Conservation (phyloP, 2,113 vertebrate species). For the Hemibagrus wyckioides region DNA sequence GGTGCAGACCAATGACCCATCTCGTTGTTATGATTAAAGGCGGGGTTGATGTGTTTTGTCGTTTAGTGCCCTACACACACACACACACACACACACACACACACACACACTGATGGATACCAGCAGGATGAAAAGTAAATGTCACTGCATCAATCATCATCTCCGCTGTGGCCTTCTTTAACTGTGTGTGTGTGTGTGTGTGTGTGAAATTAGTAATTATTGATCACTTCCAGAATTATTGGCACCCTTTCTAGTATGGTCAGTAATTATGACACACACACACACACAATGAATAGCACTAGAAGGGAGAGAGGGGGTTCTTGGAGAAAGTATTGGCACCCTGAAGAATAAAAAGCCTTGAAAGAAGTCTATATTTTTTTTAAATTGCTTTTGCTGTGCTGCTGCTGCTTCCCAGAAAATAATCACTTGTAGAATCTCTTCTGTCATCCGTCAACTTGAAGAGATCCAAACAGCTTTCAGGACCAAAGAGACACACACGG, state of each 20-base stretch:
- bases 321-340: neutral
- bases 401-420: neutral
- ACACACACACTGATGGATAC: constrained; percentile 41
- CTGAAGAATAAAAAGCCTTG: neutral
- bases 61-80: neutral
- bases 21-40: constrained; percentile 35
- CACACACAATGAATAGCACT: neutral
- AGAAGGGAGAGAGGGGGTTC: neutral
- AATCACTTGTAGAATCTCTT: neutral
- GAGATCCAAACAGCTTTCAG: neutral
- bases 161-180: neutral
- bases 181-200: constrained; percentile 3
- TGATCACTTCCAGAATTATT: neutral
- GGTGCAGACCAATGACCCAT: constrained; percentile 7
- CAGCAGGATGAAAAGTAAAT: constrained; percentile 40
- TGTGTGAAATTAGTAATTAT: neutral
- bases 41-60: constrained; percentile 13
- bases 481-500: neutral
- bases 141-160: constrained; percentile 45
- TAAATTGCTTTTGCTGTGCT: neutral
- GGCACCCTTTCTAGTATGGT: neutral
- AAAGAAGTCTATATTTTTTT: neutral
- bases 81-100: constrained; percentile 26
- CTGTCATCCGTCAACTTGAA: neutral
- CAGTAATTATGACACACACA: neutral